Base-by-base conservation (phyloP, 2,888 invertebrate genomes). In the Artemia sinica region DNA sequence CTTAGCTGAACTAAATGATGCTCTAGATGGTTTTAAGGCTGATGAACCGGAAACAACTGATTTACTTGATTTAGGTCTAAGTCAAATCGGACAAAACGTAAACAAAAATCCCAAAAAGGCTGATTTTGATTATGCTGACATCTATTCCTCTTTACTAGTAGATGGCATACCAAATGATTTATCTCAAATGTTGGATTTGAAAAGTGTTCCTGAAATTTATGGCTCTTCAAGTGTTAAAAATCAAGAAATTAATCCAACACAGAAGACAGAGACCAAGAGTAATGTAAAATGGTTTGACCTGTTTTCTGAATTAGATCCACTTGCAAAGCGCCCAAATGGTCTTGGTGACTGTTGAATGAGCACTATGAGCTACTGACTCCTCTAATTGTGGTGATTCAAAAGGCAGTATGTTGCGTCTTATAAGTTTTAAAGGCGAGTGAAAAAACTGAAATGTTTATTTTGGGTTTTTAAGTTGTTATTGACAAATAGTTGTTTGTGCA, bases 221-320 rank as follows among this genome's bases (percentile, higher is more conserved):
- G 63, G 63, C 28, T 18, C 14, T 58, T n/a, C 63, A 58, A 58
- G 10, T 58, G 63, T 8, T 18, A 28, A 28, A 10, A 58, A 58
- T 9, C 28, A 18, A 28, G 63, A 10, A 28, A 41, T 41, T 41
- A 41, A 41, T 41, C 41, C 41, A 41, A 41, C 41, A 41, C 41
- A 41, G 41, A 58, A 58, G 28, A 28, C 10, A 58, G 28, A 58
- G 10, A 9, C 28, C 10, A 28, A 28, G 28, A 9, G 63, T n/a
- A 8, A 58, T n/a, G 28, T 18, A 58, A 9, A 58, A 18, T 95
- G 94, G 94, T 86, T 91, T 76, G 90, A 89, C 78, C 80, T 94
- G 69, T 94, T 95, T 80, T 89, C 93, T 58, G 94, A 94, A 78
- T 79, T 95, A 70, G 94, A 95, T 80, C 94, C 94, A 0, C 80